phyloP scores from a whole-genome alignment of 2,797 vertebrate genomes.

The Eptatretus atami region DNA sequence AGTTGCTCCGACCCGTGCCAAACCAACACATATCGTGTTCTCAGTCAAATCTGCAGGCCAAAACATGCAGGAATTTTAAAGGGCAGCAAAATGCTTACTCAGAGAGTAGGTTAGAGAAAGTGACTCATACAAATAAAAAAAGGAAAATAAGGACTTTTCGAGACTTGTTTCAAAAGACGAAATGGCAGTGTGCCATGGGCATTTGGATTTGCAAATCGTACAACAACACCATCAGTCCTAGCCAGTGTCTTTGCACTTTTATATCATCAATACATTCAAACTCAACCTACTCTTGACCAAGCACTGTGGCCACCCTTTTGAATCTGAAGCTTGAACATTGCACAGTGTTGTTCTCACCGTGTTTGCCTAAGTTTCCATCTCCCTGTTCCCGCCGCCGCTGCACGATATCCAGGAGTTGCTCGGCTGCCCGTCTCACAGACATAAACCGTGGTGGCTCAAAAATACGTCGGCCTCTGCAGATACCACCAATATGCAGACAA shows the following conservation, averaged over 20 bases:
- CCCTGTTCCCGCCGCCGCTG: slow-evolving; percentile 23
- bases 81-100: too few relatives aligned
- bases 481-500: not conserved
- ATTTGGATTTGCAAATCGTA: too few relatives aligned
- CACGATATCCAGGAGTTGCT: slow-evolving; percentile 50
- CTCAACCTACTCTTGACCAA: too few relatives aligned
- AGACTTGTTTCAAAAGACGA: too few relatives aligned
- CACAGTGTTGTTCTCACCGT: too few relatives aligned
- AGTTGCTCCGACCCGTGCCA: slow-evolving; percentile 42
- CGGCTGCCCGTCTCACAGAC: slow-evolving; percentile 43
- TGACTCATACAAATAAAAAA: not conserved
- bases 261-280: too few relatives aligned
- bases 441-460: slow-evolving; percentile 62
- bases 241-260: too few relatives aligned
- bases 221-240: too few relatives aligned
- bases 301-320: too few relatives aligned
- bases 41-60: slow-evolving; percentile 31
- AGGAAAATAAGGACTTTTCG: slow-evolving; percentile 1
- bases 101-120: too few relatives aligned
- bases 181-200: too few relatives aligned
- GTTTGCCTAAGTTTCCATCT: slow-evolving; percentile 9
- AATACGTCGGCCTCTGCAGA: slow-evolving; percentile 38
- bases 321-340: too few relatives aligned
- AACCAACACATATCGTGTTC: slow-evolving; percentile 45
- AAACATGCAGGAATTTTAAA: not conserved